Evolutionary conservation across 1,140 invertebrate species (phyloP).

Genomic region (Zelostemma sp.): DNA sequence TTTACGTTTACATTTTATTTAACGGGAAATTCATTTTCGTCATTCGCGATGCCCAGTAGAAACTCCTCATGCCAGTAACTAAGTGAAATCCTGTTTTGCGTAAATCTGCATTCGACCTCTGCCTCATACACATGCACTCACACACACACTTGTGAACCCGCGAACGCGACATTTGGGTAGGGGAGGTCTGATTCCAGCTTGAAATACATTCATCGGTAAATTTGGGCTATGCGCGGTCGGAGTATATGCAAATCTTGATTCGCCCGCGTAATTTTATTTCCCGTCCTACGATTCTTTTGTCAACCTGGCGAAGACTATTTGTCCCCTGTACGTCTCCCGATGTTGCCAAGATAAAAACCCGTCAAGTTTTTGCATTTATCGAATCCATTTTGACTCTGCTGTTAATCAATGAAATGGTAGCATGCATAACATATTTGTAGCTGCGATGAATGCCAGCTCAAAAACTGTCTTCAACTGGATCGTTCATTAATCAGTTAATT

Average conservation of each 20-base stretch:
- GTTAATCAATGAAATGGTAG: no score
- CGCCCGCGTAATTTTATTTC: conserved; percentile 29
- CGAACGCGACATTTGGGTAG: conserved; percentile 15
- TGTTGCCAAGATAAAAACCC: conserved; percentile 1
- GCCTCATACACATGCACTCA: conserved; percentile 22
- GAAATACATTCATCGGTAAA: conserved; percentile 60
- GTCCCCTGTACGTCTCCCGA: not conserved
- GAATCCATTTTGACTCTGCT: no score
- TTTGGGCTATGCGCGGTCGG: conserved; percentile 29
- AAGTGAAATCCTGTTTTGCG: conserved; percentile 56
- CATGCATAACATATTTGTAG: no score
- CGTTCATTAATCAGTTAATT: conserved; percentile 17
- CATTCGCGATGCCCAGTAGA: conserved; percentile 41
- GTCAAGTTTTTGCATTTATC: no score
- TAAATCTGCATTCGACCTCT: conserved; percentile 61
- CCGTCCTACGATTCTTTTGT: conserved; percentile 29
- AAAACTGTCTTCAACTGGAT: no score
- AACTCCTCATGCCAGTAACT: conserved; percentile 13
- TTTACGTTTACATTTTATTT: conserved; percentile 33
- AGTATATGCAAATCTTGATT: conserved; percentile 57
- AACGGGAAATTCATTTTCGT: conserved; percentile 41
- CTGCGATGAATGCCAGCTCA: no score
- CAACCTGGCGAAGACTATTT: conserved; percentile 17
- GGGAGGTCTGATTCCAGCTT: conserved; percentile 46
- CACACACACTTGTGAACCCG: conserved; percentile 3